Evolutionary conservation across 2,797 vertebrate species (phyloP).

Genomic region (Liparis tanakae): DNA sequence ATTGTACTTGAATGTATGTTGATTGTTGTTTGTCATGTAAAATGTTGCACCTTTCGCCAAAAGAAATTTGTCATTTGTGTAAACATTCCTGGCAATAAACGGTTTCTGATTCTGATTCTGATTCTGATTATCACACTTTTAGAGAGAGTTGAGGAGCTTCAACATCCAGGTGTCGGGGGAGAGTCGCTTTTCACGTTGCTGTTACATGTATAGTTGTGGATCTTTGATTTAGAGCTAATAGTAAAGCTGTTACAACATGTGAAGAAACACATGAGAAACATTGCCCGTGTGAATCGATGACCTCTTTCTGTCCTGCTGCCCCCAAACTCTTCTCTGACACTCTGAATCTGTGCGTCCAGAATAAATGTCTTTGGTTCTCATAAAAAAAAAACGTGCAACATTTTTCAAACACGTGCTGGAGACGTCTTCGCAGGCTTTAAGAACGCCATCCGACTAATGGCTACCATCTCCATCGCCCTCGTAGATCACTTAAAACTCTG

Average conservation of each 20-base stretch:
- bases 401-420: slow-evolving; percentile 52
- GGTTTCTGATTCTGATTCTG: too few relatives aligned
- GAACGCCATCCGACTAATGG: slow-evolving; percentile 70
- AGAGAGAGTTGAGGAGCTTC: background rate
- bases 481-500: slow-evolving; percentile 67
- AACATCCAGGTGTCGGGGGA: background rate
- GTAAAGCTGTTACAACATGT: slow-evolving; percentile 22
- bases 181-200: background rate
- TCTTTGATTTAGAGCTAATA: slow-evolving; percentile 32
- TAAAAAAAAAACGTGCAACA: slow-evolving; percentile 20
- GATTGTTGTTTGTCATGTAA: too few relatives aligned
- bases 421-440: slow-evolving; percentile 60
- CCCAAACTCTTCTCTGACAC: slow-evolving; percentile 34
- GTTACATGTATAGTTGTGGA: slow-evolving; percentile 13
- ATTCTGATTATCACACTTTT: background rate
- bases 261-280: slow-evolving; percentile 28
- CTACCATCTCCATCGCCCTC: slow-evolving; percentile 65
- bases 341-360: slow-evolving; percentile 38
- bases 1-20: too few relatives aligned
- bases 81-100: too few relatives aligned
- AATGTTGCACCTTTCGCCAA: too few relatives aligned
- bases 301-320: slow-evolving; percentile 17
- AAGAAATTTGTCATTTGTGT: too few relatives aligned
- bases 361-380: slow-evolving; percentile 45
- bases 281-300: slow-evolving; percentile 9